Evolutionary conservation across 2,113 vertebrate genomes (phyloP).

Genomic region (Camelus dromedarius): DNA sequence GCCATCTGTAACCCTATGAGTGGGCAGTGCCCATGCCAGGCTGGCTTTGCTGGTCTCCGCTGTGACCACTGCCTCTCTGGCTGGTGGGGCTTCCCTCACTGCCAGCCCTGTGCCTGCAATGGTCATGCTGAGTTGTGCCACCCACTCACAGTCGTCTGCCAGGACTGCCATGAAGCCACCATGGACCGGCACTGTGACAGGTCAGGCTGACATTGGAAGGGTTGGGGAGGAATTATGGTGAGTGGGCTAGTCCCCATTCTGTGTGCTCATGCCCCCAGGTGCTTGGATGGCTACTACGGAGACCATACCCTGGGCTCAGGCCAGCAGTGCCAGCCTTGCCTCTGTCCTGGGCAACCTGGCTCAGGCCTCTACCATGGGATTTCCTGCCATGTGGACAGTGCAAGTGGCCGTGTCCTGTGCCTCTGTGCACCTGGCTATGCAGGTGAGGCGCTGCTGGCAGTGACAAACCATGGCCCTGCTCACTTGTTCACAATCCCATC

Average conservation of each 20-base stretch:
- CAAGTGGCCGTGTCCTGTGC: constrained; percentile 90
- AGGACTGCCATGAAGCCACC: constrained; percentile 86
- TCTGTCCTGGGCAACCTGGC: constrained; percentile 90
- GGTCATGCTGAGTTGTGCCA: constrained; percentile 89
- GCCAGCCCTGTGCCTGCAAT: constrained; percentile 90
- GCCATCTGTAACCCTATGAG: constrained; percentile 88
- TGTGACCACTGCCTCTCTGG: constrained; percentile 88
- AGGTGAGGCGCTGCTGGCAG: constrained; percentile 84
- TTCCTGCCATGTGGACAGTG: constrained; percentile 86
- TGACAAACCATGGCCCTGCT: not conserved
- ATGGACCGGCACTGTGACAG: constrained; percentile 87
- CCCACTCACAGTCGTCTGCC: constrained; percentile 85
- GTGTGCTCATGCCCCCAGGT: constrained; percentile 77
- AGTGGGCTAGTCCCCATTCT: too few relatives aligned
- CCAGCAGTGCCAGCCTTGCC: constrained; percentile 92
- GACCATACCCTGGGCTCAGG: constrained; percentile 92
- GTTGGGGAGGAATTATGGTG: not conserved
- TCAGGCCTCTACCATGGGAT: constrained; percentile 89
- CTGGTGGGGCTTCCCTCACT: constrained; percentile 91
- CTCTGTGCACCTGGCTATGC: constrained; percentile 89
- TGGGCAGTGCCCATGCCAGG: constrained; percentile 90
- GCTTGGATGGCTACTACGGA: constrained; percentile 91
- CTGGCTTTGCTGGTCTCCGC: constrained; percentile 83
- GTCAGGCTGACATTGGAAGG: constrained; percentile 75
- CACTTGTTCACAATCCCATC: not conserved